Evolutionary conservation across 2,888 invertebrate species (phyloP), one percentile per base, ranked within the genome.

Genomic region (Leistus spinibarbis): DNA sequence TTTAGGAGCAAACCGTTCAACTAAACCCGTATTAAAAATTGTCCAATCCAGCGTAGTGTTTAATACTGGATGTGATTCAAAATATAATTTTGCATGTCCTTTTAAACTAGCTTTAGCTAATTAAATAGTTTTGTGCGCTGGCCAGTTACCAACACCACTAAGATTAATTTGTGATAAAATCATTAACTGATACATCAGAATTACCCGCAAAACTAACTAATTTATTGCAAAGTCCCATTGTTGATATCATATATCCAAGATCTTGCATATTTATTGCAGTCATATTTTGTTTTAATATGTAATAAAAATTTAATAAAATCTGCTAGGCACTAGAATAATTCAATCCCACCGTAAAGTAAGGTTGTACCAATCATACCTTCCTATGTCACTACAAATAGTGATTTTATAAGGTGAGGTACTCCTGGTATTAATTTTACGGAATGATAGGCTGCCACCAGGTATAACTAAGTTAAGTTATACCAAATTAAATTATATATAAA

Each of bases 1-100:
- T 2, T 22, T 56, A 10, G 68, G 68, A 13, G 68, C 54, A 54
- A 68, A 68, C 23, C 68, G 54, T 19, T 68, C 56, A 19, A 68
- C 56, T 20, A 68, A 9, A 2, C 13, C 17, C 13, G 20, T 9
- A 3, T 54, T 68, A 54, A 68, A 56, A 19, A 1, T 54, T 17
- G 1, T 17, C 5, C 54, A 68, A 68, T 5, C 17, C 19, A 13
- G 17, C 10, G 53, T 40, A 53, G 23, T 4, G 20, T 68, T 68
- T 68, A 68, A 20, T 54, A 13, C 20, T 13, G 68, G 54, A 10
- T 23, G 13, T n/a, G 16, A 54, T 9, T 54, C 54, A 22, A 68
- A 20, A 54, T 17, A 68, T 1, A 20, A n/a, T 68, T 68, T 68
- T 7, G 68, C 54, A 68, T 54, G 20, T 4, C 22, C 22, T 54